Conservation (phyloP, 2,797 vertebrate species). For the Hipposideros larvatus region DNA sequence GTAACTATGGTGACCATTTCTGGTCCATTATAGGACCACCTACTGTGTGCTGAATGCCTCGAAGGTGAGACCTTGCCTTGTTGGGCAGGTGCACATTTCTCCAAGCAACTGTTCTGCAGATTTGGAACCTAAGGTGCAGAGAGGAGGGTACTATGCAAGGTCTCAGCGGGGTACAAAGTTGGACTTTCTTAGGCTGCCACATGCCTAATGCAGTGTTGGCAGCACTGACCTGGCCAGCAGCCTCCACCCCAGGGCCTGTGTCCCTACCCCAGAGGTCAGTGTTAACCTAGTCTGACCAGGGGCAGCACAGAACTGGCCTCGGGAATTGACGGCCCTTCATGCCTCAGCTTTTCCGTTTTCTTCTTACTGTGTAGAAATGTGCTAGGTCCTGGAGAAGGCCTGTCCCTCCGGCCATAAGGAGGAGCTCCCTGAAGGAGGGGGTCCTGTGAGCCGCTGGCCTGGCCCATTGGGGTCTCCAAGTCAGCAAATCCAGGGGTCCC, state of each 20-base stretch:
- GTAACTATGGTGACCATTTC: background rate
- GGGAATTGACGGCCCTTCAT: background rate
- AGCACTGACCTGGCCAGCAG: background rate
- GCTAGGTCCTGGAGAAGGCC: background rate
- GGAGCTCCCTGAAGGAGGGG: background rate
- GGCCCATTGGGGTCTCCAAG: background rate
- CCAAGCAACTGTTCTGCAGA: too few species aligned
- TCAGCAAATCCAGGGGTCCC: background rate
- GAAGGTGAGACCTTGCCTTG: background rate
- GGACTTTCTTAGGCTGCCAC: background rate
- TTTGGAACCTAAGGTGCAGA: background rate
- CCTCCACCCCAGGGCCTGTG: background rate
- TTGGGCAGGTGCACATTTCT: background rate
- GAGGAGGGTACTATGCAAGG: rapidly evolving
- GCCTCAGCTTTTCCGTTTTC: background rate
- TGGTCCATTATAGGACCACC: background rate
- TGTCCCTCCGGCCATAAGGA: background rate
- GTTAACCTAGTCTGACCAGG: background rate
- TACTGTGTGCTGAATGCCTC: background rate
- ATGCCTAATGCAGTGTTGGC: too few species aligned
- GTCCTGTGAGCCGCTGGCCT: background rate
- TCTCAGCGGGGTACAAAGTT: background rate
- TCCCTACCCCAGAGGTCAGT: too few species aligned
- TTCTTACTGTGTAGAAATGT: background rate
- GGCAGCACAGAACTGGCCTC: background rate